Evolutionary conservation across 1,140 invertebrate genomes (phyloP).

Genomic region (Ctenoplectra terminalis): DNA sequence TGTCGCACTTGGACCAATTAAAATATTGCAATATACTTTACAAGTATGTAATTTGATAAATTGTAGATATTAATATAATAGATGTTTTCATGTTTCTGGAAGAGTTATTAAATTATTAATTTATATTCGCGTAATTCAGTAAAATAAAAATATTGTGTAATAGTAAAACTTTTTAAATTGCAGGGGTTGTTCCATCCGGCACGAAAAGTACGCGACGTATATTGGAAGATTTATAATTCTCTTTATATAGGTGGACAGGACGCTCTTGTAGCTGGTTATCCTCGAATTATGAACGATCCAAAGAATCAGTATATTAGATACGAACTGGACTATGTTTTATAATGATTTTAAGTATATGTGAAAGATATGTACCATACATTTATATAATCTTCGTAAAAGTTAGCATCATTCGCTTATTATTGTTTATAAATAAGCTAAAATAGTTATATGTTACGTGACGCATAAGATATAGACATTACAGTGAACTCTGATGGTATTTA

Average conservation of each 20-base stretch:
- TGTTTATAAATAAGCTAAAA: slow-evolving; percentile 14
- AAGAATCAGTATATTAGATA: slow-evolving; percentile 98
- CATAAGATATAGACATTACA: slow-evolving; percentile 11
- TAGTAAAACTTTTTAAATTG: slow-evolving; percentile 42
- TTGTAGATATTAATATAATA: neutral
- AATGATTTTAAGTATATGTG: slow-evolving; percentile 76
- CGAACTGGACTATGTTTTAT: slow-evolving; percentile 98
- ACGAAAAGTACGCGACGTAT: slow-evolving; percentile 98
- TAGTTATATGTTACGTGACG: slow-evolving; percentile 18
- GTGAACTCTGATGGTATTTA: slow-evolving; percentile 32
- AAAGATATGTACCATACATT: slow-evolving; percentile 50
- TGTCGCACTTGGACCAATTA: slow-evolving; percentile 97
- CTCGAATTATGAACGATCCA: slow-evolving; percentile 96
- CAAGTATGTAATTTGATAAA: slow-evolving; percentile 86
- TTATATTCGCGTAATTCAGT: neutral
- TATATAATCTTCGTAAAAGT: slow-evolving; percentile 53
- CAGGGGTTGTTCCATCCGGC: slow-evolving; percentile 99
- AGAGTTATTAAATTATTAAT: too few species aligned
- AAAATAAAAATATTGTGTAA: too few species aligned
- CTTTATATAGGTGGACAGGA: slow-evolving; percentile 99
- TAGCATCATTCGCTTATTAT: slow-evolving; percentile 42
- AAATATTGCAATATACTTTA: slow-evolving; percentile 97
- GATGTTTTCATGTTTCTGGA: neutral
- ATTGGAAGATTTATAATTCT: slow-evolving; percentile 99
- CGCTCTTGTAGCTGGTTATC: slow-evolving; percentile 98